A percentile compares a stretch with the other conserved stretches of the same genome.
phyloP scores from a whole-genome alignment of 1,140 invertebrate genomes.

The Drosophila repleta region DNA sequence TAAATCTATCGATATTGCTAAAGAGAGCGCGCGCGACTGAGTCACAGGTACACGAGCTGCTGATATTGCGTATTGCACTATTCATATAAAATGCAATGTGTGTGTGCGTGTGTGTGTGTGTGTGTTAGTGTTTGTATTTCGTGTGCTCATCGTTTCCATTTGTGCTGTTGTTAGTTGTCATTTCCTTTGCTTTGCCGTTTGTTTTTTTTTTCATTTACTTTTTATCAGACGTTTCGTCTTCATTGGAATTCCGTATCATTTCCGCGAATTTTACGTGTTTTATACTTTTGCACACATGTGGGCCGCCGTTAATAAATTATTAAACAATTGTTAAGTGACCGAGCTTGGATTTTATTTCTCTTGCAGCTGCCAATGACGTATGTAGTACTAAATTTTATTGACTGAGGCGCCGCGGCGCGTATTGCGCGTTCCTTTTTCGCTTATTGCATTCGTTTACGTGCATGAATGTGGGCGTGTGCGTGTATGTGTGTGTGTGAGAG shows the following conservation, averaged over 20 bases:
- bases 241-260: conserved; percentile 69
- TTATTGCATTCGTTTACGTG: conserved; percentile 21
- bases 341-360: conserved; percentile 24
- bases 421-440: conserved; percentile 56
- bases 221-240: conserved; percentile 51
- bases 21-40: conserved; percentile 15
- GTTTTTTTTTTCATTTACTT: too few relatives aligned
- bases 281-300: conserved; percentile 14
- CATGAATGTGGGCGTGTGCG: conserved; percentile 11
- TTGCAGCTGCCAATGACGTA: conserved; percentile 31
- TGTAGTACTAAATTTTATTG: conserved; percentile 12
- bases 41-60: conserved; percentile 44
- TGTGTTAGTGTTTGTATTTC: background rate
- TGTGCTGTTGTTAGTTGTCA: conserved; percentile 26
- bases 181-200: conserved; percentile 37
- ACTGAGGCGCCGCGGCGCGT: conserved; percentile 68
- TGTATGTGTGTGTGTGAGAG: conserved; percentile 28
- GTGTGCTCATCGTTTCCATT: conserved; percentile 31
- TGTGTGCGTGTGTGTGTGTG: conserved; percentile 10
- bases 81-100: conserved; percentile 26
- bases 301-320: conserved; percentile 54
- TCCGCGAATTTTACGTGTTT: conserved; percentile 67
- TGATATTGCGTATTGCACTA: conserved; percentile 30
- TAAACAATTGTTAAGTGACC: conserved; percentile 61
- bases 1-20: conserved; percentile 37